A percentile compares a stretch with the other conserved stretches of the same genome.
phyloP scores from a whole-genome alignment of 2,888 invertebrate species.

The Pristionchus maxplancki region DNA sequence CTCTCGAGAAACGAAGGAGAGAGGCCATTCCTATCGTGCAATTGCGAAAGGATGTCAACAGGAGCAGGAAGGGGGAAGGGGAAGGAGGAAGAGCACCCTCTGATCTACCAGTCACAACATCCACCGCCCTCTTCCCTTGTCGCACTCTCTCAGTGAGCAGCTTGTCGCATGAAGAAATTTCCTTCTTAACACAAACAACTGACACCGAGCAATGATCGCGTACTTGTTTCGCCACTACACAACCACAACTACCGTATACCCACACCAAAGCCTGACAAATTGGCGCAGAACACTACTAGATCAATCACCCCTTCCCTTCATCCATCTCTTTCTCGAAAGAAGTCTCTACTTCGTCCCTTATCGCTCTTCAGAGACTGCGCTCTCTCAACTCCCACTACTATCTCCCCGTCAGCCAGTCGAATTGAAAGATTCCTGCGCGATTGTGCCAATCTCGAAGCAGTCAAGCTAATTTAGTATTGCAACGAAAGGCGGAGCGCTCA shows the following conservation, averaged over 20 bases:
- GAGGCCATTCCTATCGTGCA: slow-evolving; percentile 35
- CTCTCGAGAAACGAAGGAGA: not conserved
- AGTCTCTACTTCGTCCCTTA: not conserved
- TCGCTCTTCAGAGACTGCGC: not conserved
- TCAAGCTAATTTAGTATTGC: slow-evolving; percentile 20
- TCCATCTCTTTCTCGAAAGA: not conserved
- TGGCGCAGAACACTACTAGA: not conserved
- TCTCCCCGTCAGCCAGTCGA: not conserved
- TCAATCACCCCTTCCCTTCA: not conserved
- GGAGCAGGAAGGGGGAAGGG: not conserved
- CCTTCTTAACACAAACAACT: not conserved
- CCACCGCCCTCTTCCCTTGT: not conserved
- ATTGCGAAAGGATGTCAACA: slow-evolving; percentile 31
- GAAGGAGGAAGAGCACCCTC: not conserved
- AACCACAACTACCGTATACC: too few species aligned
- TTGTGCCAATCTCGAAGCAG: slow-evolving; percentile 19
- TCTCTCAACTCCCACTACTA: not conserved
- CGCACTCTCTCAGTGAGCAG: not conserved
- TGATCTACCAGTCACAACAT: slow-evolving; percentile 36
- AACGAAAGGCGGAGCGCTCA: not conserved
- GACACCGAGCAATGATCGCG: not conserved
- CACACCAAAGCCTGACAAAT: slow-evolving; percentile 7
- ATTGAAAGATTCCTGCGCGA: not conserved
- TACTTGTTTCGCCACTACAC: not conserved
- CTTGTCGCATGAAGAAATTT: not conserved